Conservation (phyloP, 2,888 invertebrate species). For the Eumerus sabulonum region DNA sequence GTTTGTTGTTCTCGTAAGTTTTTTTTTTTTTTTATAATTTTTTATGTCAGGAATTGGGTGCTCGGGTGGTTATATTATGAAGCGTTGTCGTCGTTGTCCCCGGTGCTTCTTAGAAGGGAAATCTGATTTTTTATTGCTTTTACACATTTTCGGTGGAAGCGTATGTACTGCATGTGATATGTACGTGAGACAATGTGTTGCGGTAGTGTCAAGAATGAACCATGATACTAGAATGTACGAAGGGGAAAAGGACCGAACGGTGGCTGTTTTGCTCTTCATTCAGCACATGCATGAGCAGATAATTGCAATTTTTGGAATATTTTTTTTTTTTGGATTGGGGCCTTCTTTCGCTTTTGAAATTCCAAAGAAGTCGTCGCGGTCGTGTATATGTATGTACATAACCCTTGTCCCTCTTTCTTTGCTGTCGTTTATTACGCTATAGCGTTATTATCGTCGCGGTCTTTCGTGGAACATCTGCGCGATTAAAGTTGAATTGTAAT, state of each 20-base stretch:
- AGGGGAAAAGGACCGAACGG: background rate
- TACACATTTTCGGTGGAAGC: slow-evolving; percentile 27
- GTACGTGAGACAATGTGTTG: slow-evolving; percentile 15
- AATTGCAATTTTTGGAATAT: slow-evolving; percentile 65
- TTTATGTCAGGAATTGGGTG: slow-evolving; percentile 39
- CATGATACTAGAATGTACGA: background rate
- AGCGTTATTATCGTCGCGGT: background rate
- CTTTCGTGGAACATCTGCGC: slow-evolving; percentile 55
- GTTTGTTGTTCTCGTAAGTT: no score
- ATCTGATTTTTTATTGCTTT: slow-evolving; percentile 58
- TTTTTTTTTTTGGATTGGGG: slow-evolving; percentile 17
- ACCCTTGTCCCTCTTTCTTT: no score
- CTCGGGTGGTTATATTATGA: slow-evolving; percentile 2
- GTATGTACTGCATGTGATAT: no score
- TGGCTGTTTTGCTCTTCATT: slow-evolving; percentile 16
- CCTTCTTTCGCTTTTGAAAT: slow-evolving; percentile 30
- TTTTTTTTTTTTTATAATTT: slow-evolving; percentile 4
- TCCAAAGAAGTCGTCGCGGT: slow-evolving; percentile 48
- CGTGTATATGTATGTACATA: no score
- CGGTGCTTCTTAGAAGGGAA: slow-evolving; percentile 42
- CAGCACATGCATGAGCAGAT: slow-evolving; percentile 46
- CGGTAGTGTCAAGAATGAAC: slow-evolving; percentile 54
- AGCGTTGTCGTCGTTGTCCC: no score
- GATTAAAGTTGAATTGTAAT: slow-evolving; percentile 28
- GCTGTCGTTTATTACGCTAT: no score